phyloP scores from a whole-genome alignment of 2,888 invertebrate genomes.

The Nebria brevicollis region DNA sequence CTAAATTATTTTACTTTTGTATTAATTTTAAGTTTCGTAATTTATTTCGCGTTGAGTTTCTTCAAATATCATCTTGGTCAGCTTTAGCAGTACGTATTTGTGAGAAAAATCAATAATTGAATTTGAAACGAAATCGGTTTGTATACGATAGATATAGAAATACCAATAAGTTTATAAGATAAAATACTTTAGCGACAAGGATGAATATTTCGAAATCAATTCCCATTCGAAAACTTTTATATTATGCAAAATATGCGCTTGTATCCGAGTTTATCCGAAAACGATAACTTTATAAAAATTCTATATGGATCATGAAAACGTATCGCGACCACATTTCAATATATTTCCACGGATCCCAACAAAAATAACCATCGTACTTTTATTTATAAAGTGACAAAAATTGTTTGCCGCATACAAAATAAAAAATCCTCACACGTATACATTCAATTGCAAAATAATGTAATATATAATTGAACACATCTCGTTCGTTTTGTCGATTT shows the following conservation, averaged over 20 bases:
- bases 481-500: too few species aligned
- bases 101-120: too few species aligned
- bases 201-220: background rate
- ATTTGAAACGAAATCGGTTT: background rate
- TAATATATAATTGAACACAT: background rate
- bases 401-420: too few species aligned
- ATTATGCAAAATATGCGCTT: background rate
- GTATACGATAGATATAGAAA: background rate
- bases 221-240: background rate
- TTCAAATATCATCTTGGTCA: too few species aligned
- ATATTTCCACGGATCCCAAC: background rate
- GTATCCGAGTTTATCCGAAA: background rate
- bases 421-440: background rate
- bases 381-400: background rate
- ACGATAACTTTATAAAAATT: background rate
- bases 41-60: too few species aligned
- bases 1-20: too few species aligned
- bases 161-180: too few species aligned
- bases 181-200: background rate
- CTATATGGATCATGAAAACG: background rate
- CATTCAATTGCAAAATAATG: background rate
- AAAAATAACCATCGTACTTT: background rate
- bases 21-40: too few species aligned
- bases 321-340: background rate
- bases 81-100: too few species aligned